These are phyloP conservation scores for Lucifuga dentata DNA, from an alignment of 2,113 vertebrate species.

Conservation along the genomic window DNA sequence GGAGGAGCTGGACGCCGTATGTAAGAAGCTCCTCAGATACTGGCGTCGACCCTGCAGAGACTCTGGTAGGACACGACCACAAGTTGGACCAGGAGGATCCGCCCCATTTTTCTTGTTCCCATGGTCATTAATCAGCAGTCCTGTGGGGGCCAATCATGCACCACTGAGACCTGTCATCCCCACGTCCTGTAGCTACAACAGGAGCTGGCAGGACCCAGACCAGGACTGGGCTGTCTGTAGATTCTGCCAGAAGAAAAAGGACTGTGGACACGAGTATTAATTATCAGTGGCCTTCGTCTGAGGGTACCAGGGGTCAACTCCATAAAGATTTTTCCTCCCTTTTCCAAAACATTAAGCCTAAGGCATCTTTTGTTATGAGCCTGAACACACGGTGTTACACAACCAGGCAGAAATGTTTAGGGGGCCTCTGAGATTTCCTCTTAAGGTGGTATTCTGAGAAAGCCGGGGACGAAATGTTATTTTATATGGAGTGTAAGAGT, in stretches of 20 bases:
- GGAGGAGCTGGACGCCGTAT: conserved; percentile 23
- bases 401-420: conserved; percentile 78
- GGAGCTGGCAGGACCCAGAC: conserved; percentile 7
- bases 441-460: conserved; percentile 65
- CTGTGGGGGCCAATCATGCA: conserved; percentile 57
- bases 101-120: conserved; percentile 54
- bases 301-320: conserved; percentile 54
- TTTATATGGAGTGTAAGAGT: conserved; percentile 66
- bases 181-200: conserved; percentile 46
- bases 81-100: conserved; percentile 25
- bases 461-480: conserved; percentile 48
- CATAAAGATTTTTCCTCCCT: conserved; percentile 34
- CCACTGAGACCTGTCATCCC: conserved; percentile 40
- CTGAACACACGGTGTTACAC: conserved; percentile 69
- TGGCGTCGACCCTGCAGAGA: neutral
- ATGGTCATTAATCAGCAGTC: conserved; percentile 72
- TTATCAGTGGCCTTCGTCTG: conserved; percentile 54
- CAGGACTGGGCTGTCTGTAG: conserved; percentile 13
- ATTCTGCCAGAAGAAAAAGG: conserved; percentile 19
- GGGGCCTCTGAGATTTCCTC: conserved; percentile 69
- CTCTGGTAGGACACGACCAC: conserved; percentile 2
- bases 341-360: conserved; percentile 80
- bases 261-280: conserved; percentile 59
- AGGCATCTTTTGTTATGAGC: conserved; percentile 74
- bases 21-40: conserved; percentile 24